Conservation (phyloP, 1,140 invertebrate species). For the Procambarus clarkii region DNA sequence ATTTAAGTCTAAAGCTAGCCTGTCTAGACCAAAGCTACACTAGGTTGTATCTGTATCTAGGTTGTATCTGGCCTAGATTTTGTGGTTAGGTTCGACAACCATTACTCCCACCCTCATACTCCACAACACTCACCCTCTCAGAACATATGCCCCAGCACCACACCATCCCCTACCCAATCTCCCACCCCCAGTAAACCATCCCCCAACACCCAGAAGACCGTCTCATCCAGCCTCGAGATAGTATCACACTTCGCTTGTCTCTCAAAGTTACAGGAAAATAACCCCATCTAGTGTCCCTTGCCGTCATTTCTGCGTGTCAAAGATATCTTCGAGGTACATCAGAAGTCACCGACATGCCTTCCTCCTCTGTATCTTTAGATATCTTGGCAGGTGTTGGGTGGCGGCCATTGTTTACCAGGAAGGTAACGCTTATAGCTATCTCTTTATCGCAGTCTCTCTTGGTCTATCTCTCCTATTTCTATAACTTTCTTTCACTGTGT, state of each 20-base stretch:
- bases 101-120: neutral
- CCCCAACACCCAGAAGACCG: neutral
- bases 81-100: too few species aligned
- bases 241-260: neutral
- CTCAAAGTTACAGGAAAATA: neutral
- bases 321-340: too few species aligned
- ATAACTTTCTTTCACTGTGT: neutral
- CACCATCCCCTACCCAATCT: too few species aligned
- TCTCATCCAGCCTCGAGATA: neutral
- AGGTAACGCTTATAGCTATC: neutral
- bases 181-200: too few species aligned
- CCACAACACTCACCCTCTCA: neutral
- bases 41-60: too few species aligned
- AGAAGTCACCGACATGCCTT: too few species aligned
- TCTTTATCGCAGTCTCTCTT: neutral
- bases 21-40: too few species aligned
- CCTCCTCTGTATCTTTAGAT: neutral
- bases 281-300: neutral
- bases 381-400: slow-evolving; percentile 1
- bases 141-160: neutral
- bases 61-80: too few species aligned
- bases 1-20: too few species aligned
- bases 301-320: neutral
- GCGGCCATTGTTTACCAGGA: neutral
- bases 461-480: neutral